Evolutionary conservation across 2,113 vertebrate genomes (phyloP), one percentile per base, ranked within the genome.

Genomic region (Ptilorrhoa leucosticta): DNA sequence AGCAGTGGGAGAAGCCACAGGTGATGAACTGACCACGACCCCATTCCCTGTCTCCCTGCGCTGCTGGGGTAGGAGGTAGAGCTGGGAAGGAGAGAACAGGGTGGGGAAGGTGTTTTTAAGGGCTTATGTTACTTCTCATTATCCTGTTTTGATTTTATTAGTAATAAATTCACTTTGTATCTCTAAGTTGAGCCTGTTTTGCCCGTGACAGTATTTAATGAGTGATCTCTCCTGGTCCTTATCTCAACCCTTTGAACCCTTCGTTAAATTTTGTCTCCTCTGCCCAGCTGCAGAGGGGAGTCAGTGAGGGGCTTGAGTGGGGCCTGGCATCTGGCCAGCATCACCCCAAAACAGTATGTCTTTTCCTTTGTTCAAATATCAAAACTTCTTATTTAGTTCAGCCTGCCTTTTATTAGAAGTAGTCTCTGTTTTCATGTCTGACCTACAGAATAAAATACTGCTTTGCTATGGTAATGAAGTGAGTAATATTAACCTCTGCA

Each of bases 151-250:
- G 22, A 47, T 48, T 65, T 65, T 16, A 4, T 20, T 66, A 20
- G 10, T 10, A 37, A 3, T 4, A 56, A 48, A 40, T 30, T n/a
- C 10, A 9, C 14, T 22, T 84, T 6, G 6, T 6, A 27, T 63
- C 39, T 44, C 13, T 23, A 23, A 47, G n/a, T 14, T 33, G n/a
- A 73, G 1, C 9, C 40, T 8, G 2, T 56, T 65, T 40, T 40
- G 7, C 3, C 58, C 2, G 0, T 40, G 24, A 8, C 1, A 0
- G 2, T 65, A 13, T 30, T 75, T 47, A 31, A 2, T 23, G 58
- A 75, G 30, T n/a, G 15, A 56, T 65, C 24, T 48, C 10, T 57
- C 50, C 50, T 24, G 15, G 19, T 40, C 30, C 9, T 65, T n/a
- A n/a, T 33, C 24, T 15, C 42, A 24, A 24, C 7, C 15, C 16